Evolutionary conservation across 2,888 invertebrate genomes (phyloP), one percentile per base, ranked within the genome.

Genomic region (Xestia ashworthii): DNA sequence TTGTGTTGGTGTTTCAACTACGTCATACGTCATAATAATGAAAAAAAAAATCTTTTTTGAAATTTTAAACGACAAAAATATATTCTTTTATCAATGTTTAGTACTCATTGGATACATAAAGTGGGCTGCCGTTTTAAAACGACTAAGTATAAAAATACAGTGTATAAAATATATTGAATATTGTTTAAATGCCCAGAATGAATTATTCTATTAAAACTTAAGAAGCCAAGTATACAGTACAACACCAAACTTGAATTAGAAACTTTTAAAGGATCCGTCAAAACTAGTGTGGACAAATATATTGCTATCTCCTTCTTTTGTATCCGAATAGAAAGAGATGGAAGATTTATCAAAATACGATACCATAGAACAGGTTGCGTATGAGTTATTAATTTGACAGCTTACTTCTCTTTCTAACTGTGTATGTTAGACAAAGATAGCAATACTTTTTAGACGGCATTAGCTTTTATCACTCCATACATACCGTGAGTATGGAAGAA

Each of bases 401-500:
- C 5, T 55, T 53, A 9, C 53, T 11, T 58, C 19, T 58, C 72
- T 74, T 19, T 72, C 58, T 55, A 32, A 5, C 44, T 46, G 22
- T 38, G 46, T 12, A 8, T 71, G 5, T 58, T 8, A 74, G 73
- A 55, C 32, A 46, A 71, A n/a, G 55, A 74, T 9, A 71, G 44
- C 71, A 32, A 74, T 55, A 46, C 46, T 0, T 74, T 74, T 19
- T 19, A 71, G n/a, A 25, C 41, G 11, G 5, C 14, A 38, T 55
- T 46, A 1, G 55, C 53, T 8, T 1, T 16, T 32, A 58, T 55
- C 53, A 55, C n/a, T 9, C 22, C 53, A 53, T 53, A 22, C 9
- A 25, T n/a, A 25, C 14, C 9, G 32, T 67, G 9, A 25, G 6
- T 68, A 32, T 16, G 9, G 19, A 32, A 50, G 44, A 50, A 60